A percentile compares a stretch with the other conserved stretches of the same genome.
These are phyloP conservation scores for Metaphire vulgaris DNA, from an alignment of 1,140 invertebrate species.

Conservation along the genomic window DNA sequence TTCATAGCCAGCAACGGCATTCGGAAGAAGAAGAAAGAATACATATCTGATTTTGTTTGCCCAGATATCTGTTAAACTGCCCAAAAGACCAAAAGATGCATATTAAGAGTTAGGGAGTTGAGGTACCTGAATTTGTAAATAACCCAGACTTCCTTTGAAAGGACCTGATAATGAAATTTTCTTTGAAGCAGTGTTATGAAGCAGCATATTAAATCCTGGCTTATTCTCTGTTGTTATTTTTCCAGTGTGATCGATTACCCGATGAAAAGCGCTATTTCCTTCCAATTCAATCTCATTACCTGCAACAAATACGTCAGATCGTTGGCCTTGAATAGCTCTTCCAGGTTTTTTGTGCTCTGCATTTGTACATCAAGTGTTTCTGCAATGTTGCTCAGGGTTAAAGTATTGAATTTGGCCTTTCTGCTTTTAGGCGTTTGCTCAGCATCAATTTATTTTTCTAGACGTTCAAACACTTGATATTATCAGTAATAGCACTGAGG, in stretches of 20 bases:
- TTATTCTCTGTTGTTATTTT: constrained; percentile 36
- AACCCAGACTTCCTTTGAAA: neutral
- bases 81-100: neutral
- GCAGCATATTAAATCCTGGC: neutral
- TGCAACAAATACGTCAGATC: constrained; percentile 53
- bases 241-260: constrained; percentile 56
- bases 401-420: neutral
- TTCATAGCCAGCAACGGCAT: too few relatives aligned
- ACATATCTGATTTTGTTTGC: neutral
- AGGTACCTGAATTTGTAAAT: neutral
- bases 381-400: neutral
- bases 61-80: neutral
- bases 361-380: neutral
- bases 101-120: constrained; percentile 4
- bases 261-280: constrained; percentile 54
- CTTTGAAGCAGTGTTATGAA: constrained; percentile 17
- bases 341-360: neutral
- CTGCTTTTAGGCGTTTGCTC: neutral
- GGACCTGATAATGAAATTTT: constrained; percentile 14
- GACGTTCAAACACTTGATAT: neutral
- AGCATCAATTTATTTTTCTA: neutral
- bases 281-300: constrained; percentile 56
- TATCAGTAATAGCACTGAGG: neutral
- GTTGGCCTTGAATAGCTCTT: constrained; percentile 34
- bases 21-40: too few relatives aligned